These are phyloP conservation scores for Acyrthosiphon pisum DNA, from an alignment of 1,140 invertebrate genomes.

Conservation along the genomic window DNA sequence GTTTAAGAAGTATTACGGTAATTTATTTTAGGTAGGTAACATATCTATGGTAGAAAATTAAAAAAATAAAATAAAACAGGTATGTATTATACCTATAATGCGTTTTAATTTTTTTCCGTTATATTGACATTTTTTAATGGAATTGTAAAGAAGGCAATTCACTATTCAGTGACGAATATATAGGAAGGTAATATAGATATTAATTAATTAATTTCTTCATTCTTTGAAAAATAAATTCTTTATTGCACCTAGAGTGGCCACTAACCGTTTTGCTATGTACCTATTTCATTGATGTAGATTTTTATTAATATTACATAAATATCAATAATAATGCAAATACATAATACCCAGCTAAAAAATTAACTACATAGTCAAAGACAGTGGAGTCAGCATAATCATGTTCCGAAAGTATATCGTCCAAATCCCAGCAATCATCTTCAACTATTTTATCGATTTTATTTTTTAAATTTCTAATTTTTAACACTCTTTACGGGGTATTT, in stretches of 20 bases:
- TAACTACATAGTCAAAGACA: no score
- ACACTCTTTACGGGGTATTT: no score
- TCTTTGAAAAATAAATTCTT: not conserved
- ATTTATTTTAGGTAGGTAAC: not conserved
- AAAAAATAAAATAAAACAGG: not conserved
- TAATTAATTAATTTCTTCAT: not conserved
- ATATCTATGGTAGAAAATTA: not conserved
- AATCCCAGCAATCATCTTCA: no score
- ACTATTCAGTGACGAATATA: not conserved
- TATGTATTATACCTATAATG: not conserved
- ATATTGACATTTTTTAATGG: conserved; percentile 3
- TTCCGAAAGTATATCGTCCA: no score
- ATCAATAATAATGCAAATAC: no score
- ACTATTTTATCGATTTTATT: no score
- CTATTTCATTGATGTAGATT: no score
- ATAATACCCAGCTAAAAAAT: no score
- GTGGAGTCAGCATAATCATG: no score
- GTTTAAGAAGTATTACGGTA: not conserved
- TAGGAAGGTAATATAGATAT: not conserved
- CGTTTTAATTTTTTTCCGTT: not conserved
- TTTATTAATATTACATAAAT: no score
- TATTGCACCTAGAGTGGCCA: not conserved
- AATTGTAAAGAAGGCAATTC: not conserved
- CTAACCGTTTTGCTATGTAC: no score
- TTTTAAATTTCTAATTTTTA: no score